Base-by-base conservation (phyloP, 2,797 vertebrate species). In the Acanthornis magna region DNA sequence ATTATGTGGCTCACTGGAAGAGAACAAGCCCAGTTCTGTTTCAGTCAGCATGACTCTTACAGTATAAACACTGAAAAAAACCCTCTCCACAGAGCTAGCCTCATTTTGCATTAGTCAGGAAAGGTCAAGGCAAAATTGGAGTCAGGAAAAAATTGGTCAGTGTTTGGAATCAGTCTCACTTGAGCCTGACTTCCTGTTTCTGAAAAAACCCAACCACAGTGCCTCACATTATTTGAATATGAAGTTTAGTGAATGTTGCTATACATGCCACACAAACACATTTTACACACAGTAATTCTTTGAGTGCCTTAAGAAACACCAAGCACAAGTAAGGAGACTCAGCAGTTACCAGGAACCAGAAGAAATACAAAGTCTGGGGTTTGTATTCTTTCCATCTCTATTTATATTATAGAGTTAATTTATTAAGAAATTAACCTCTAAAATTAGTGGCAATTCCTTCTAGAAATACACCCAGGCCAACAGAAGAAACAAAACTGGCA, bases 31-130 rank as follows among this genome's bases (percentile, higher is more conserved):
- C 4, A 0, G 89, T 95, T 96, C 96, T 96, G 95, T 97, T 96
- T 93, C 88, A 97, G 86, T 93, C 97, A 96, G 96, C 94, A 94
- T 91, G 96, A 96, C 88, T 95, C 74, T 83, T 92, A 88, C 68
- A 96, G 88, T 92, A 94, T 93, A 96, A 96, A 96, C 84, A 95
- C 53, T 55, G 67, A 91, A 70, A 89, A 85, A 93, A 86, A 55
- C 2, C 5, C 26, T 42, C 74, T 92, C 76, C 74, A 58, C 10
- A 21, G 62, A 96, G 78, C 67, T 53, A 93, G 68, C 43, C 36
- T 95, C 71, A 54, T 95, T 97, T 95, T 96, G 90, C 77, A 81
- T 96, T 95, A 95, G 87, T 97, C 95, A 97, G 88, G 87, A 97
- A 96, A 97, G 95, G 96, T 96, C 96, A 96, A 89, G 63, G 86